Evolutionary conservation across 1,140 invertebrate species (phyloP).

Genomic region (Camponotus pennsylvanicus): DNA sequence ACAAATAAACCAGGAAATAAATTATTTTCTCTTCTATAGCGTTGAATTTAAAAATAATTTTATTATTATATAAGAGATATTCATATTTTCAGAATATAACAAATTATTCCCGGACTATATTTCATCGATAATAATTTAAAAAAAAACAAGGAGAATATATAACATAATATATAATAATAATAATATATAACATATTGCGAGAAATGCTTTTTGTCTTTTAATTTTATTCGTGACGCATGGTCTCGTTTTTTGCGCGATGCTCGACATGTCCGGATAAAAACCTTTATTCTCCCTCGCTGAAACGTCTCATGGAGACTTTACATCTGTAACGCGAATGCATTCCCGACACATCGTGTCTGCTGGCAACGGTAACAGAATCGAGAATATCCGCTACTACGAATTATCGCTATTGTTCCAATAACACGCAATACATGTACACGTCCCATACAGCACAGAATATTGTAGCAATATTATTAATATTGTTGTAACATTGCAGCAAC

Average conservation of each 20-base stretch:
- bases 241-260: background rate
- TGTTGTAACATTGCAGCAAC: no score
- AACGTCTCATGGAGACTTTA: background rate
- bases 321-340: constrained; percentile 7
- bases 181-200: background rate
- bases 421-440: no score
- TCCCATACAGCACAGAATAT: no score
- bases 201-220: background rate
- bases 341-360: background rate
- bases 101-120: background rate
- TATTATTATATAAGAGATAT: background rate
- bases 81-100: background rate
- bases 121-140: background rate
- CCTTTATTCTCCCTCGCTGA: background rate
- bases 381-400: background rate
- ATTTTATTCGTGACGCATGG: background rate
- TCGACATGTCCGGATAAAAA: constrained; percentile 10
- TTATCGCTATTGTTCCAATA: background rate
- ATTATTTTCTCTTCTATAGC: background rate
- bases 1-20: background rate
- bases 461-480: no score
- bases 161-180: no score
- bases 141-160: background rate
- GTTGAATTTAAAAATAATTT: background rate
- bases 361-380: background rate